Evolutionary conservation across 2,113 vertebrate genomes (phyloP).

Genomic region (Hippocampus mohnikei): DNA sequence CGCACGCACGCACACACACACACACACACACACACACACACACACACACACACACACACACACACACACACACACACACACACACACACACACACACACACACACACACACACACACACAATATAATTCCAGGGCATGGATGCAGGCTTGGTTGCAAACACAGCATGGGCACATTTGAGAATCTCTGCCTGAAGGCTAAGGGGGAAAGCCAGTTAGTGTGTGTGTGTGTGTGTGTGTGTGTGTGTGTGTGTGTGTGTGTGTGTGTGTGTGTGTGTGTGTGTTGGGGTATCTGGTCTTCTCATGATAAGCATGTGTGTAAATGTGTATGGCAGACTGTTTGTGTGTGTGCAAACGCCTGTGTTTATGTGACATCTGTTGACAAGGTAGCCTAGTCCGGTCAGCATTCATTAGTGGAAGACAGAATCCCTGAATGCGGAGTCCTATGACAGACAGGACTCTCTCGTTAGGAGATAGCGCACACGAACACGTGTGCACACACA

Average conservation of each 20-base stretch:
- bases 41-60: too few relatives aligned
- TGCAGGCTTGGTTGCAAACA: conserved; percentile 20
- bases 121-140: conserved; percentile 13
- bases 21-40: not conserved
- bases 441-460: conserved; percentile 57
- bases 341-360: conserved; percentile 12
- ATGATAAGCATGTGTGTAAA: conserved; percentile 45
- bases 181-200: conserved; percentile 43
- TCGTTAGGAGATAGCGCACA: conserved; percentile 44
- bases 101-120: not conserved
- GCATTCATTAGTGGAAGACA: conserved; percentile 63
- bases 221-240: too few relatives aligned
- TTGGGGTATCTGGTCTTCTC: conserved; percentile 49
- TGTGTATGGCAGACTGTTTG: conserved; percentile 8
- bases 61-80: conserved; percentile 3
- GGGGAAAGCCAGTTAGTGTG: conserved; percentile 13
- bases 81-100: not conserved
- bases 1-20: not conserved
- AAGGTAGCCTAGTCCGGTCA: conserved; percentile 61
- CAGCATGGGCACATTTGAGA: conserved; percentile 42
- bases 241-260: too few relatives aligned
- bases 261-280: too few relatives aligned
- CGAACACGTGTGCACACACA: conserved; percentile 10
- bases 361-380: conserved; percentile 32
- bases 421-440: conserved; percentile 60